Percentiles rank a stretch among this genome's conserved stretches.
phyloP scores from a whole-genome alignment of 2,113 vertebrate species.

The Amblyornis subalaris region DNA sequence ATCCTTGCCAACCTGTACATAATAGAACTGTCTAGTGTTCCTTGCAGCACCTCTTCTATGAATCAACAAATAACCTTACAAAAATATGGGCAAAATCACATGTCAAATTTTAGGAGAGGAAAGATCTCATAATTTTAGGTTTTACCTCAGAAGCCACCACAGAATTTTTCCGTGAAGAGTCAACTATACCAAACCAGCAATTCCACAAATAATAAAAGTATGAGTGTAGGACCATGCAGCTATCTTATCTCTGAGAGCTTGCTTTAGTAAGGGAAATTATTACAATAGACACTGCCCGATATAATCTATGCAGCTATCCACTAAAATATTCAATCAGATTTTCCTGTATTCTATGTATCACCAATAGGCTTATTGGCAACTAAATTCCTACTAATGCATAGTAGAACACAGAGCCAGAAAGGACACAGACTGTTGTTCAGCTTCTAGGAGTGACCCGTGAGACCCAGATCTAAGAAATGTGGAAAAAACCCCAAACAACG shows the following conservation, averaged over 20 bases:
- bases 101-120: neutral
- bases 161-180: neutral
- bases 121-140: neutral
- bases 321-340: neutral
- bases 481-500: rapidly evolving
- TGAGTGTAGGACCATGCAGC: neutral
- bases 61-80: neutral
- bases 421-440: neutral
- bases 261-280: neutral
- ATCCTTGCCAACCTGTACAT: neutral
- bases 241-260: neutral
- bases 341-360: neutral
- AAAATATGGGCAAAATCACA: neutral
- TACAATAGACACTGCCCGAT: neutral
- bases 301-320: neutral
- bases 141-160: neutral
- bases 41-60: neutral
- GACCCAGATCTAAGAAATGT: neutral
- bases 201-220: neutral
- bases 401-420: neutral
- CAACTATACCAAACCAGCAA: neutral
- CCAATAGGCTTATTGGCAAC: neutral
- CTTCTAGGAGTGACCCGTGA: neutral
- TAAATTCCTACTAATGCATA: neutral
- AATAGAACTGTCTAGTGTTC: neutral